Base-by-base conservation (phyloP, 30 jellyfish, hydroid and myxozoan species). In the Phacellophora camtschatica region DNA sequence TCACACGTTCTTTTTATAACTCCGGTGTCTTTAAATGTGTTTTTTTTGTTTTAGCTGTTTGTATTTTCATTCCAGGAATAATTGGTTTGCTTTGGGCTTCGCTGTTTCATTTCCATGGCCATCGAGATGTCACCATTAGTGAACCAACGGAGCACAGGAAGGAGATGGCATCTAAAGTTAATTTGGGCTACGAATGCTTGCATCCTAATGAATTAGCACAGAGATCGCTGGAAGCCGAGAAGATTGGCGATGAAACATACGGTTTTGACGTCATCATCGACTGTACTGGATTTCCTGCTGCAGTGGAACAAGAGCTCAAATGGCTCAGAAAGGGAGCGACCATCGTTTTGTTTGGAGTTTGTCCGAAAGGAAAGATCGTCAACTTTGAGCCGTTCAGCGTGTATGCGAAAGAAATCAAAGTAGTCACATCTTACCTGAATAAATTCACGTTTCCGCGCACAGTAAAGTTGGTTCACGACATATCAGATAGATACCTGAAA, bases 1-100 rank as follows among this genome's bases (percentile, higher is more conserved):
- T n/a, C n/a, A n/a, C n/a, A n/a, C n/a, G n/a, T n/a, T n/a, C n/a
- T n/a, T n/a, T n/a, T n/a, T 55, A 63, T 63, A 25, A 63, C 45
- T 27, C 34, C 28, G 34, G 77, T 22, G 34, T 12, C 31, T 63
- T 34, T 55, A 63, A 63, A 53, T 63, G 28, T 8, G 68, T 6
- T 20, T 53, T 15, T 20, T 20, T n/a, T n/a, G n/a, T n/a, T n/a
- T n/a, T n/a, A n/a, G n/a, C 25, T 53, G 10, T 9, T 53, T 53
- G 20, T 53, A 4, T 57, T 57, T 42, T 32, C 12, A n/a, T 41
- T 66, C 7, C 68, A 88, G 97, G 95, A 5, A 70, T 88, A 24
- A 71, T 80, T 69, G 97, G 97, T 7, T 84, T 88, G 2, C 54
- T 88, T 4, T 88, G 97, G 97, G 95, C 95, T 3, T 88, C 95